Base-by-base conservation (phyloP, 2,113 vertebrate genomes). In the Serinus canaria region DNA sequence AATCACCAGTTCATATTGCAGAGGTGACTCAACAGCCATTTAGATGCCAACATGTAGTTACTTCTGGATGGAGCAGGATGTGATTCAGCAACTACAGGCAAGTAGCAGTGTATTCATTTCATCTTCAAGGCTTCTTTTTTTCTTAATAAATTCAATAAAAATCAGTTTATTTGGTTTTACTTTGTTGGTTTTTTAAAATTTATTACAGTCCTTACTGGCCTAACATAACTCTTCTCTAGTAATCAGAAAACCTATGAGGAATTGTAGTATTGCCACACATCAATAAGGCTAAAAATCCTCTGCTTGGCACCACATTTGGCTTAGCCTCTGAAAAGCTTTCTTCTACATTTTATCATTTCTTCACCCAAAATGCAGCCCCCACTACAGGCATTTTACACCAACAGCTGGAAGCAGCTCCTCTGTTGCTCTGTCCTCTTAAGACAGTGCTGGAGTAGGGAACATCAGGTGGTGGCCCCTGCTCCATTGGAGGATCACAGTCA, bases 61-160 rank as follows among this genome's bases (percentile, higher is more conserved):
- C 70, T 91, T 58, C 82, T 92, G 81, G 70, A 95, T 17, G 14
- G 43, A 66, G 58, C 85, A 94, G 92, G 92, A 94, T 95, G 64
- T 95, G 90, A 95, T 76, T 96, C 93, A 93, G 72, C 87, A 94
- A 33, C 87, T 85, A 81, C 60, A 64, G 39, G 47, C 81, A 91
- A 81, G 44, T 7, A 55, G 52, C 70, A 86, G 19, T 83, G 52
- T 52, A 67, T 33, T 64, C 50, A 75, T 67, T 88, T 59, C 8
- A 67, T 37, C 50, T 43, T 44, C 39, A 39, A 79, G n/a, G 47
- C 30, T 82, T 12, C 18, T 23, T 56, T 63, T 55, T 68, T 31
- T 9, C 64, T 52, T 49, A 69, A 80, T 28, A 85, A 56, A 79
- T 55, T n/a, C 50, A 60, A 90, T 25, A 60, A 43, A 83, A 84